Conservation (phyloP, 1,140 invertebrate species). For the Ostrea denselamellosa region DNA sequence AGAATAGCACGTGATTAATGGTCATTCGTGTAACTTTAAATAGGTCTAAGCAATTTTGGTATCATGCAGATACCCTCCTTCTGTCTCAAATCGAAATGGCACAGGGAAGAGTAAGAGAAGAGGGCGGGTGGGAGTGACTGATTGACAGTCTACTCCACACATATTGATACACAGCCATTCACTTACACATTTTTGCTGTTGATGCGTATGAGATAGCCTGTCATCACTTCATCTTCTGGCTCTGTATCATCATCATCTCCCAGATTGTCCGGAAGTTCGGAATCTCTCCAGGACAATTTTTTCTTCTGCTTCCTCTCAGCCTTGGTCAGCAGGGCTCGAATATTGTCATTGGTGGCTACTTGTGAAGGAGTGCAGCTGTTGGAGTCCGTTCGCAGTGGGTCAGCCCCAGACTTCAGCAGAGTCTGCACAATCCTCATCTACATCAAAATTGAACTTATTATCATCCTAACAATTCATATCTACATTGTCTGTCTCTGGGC, state of each 20-base stretch:
- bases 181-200: constrained; percentile 70
- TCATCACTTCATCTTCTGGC: constrained; percentile 43
- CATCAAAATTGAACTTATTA: background rate
- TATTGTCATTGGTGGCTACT: constrained; percentile 61
- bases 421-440: constrained; percentile 65
- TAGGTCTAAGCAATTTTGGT: no score
- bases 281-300: constrained; percentile 37
- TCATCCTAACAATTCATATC: no score
- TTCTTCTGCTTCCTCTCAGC: constrained; percentile 56
- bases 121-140: no score
- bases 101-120: no score
- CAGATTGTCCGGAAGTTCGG: constrained; percentile 30
- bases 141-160: no score
- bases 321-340: constrained; percentile 61
- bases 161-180: no score
- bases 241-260: constrained; percentile 56
- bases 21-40: no score
- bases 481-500: no score
- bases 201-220: constrained; percentile 54
- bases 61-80: no score
- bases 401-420: constrained; percentile 66
- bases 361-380: constrained; percentile 61
- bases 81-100: no score
- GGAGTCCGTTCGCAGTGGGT: constrained; percentile 57
- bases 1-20: no score